These are phyloP conservation scores for Leptobrachium ailaonicum DNA, from an alignment of 2,113 vertebrate species.

Conservation along the genomic window DNA sequence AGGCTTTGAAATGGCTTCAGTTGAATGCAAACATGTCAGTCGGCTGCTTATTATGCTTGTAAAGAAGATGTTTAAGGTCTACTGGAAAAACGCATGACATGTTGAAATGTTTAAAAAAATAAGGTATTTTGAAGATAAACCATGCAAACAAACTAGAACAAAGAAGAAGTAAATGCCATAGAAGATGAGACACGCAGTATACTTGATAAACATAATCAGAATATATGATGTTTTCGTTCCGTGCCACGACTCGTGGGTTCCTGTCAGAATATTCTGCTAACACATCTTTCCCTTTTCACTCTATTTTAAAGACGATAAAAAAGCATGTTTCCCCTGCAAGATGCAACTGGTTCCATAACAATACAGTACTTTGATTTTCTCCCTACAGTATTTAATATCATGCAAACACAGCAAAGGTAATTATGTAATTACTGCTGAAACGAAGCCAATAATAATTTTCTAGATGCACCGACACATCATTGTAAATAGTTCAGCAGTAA, in stretches of 20 bases:
- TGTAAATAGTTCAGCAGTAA: constrained; percentile 37
- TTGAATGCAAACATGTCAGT: constrained; percentile 28
- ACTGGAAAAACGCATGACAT: constrained; percentile 25
- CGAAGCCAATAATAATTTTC: constrained; percentile 38
- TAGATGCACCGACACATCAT: constrained; percentile 26
- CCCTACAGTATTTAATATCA: constrained; percentile 28
- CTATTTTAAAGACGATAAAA: not conserved
- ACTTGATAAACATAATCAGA: constrained; percentile 19
- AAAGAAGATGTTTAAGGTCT: constrained; percentile 38
- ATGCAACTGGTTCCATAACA: constrained; percentile 21
- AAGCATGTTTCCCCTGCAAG: not conserved
- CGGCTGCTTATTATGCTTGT: constrained; percentile 29
- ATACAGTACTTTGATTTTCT: not conserved
- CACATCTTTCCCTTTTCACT: not conserved
- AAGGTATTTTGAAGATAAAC: not conserved
- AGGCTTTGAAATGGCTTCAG: constrained; percentile 42
- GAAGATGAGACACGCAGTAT: constrained; percentile 1
- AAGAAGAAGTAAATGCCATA: constrained; percentile 8
- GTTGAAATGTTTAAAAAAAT: constrained; percentile 21
- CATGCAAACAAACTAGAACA: constrained; percentile 8
- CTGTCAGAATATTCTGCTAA: not conserved
- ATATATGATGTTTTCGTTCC: constrained; percentile 8
- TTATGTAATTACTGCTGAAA: constrained; percentile 38
- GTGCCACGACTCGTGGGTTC: not conserved
- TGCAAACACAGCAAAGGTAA: constrained; percentile 44